Evolutionary conservation across 2,797 vertebrate species (phyloP).

Genomic region (Coranthus polyacanthus): DNA sequence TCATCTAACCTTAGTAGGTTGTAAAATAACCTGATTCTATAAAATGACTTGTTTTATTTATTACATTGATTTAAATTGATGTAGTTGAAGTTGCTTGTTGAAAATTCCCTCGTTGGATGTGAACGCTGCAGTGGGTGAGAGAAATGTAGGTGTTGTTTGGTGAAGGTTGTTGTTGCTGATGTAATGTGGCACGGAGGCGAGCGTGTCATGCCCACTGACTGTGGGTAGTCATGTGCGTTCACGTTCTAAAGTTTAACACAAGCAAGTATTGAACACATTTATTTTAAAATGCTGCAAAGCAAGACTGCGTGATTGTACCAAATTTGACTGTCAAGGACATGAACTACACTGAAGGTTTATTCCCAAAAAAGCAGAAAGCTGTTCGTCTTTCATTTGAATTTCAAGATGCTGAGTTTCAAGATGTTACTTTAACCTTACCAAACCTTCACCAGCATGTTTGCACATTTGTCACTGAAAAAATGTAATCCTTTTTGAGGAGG

Average conservation of each 20-base stretch:
- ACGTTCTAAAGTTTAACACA: constrained; percentile 8
- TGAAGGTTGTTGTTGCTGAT: constrained; percentile 58
- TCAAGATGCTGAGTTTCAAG: not conserved
- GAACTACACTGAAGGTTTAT: constrained; percentile 2
- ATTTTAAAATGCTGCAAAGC: not conserved
- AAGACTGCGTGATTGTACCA: not conserved
- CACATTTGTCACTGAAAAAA: not conserved
- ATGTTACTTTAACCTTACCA: not conserved
- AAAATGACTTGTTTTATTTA: not conserved
- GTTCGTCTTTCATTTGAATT: not conserved
- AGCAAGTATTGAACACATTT: not conserved
- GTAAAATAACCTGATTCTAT: not conserved
- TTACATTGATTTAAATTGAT: too few species aligned
- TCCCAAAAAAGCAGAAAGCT: not conserved
- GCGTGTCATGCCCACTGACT: constrained; percentile 54
- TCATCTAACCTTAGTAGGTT: not conserved
- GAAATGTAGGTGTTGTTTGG: constrained; percentile 61
- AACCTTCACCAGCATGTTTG: not conserved
- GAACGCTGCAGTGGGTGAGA: constrained; percentile 49
- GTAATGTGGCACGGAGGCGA: constrained; percentile 63
- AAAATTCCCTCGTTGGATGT: constrained; percentile 2
- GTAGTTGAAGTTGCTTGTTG: not conserved
- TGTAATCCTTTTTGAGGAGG: not conserved
- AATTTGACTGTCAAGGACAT: not conserved
- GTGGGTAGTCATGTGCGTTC: constrained; percentile 46